Evolutionary conservation across 2,113 vertebrate genomes (phyloP).

Genomic region (Alosa alosa): DNA sequence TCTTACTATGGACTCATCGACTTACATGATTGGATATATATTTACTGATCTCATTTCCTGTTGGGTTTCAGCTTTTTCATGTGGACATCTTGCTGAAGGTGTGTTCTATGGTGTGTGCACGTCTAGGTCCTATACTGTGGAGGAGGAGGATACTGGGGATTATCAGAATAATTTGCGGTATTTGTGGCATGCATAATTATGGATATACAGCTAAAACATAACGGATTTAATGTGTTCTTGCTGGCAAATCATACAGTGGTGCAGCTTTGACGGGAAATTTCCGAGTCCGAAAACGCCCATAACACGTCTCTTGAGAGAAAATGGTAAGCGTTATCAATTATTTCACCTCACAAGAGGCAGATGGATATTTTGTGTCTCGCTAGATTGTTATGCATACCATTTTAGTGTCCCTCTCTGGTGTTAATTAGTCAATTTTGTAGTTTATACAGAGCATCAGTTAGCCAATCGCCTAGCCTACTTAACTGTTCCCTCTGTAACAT

Average conservation of each 20-base stretch:
- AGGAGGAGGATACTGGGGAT: background rate
- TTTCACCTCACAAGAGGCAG: background rate
- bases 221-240: background rate
- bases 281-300: background rate
- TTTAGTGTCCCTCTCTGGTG: background rate
- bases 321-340: conserved; percentile 12
- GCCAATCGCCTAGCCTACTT: background rate
- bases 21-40: background rate
- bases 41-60: conserved; percentile 49
- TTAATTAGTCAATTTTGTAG: background rate
- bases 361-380: background rate
- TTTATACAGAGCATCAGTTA: background rate
- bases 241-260: background rate
- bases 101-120: background rate
- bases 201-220: background rate
- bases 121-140: background rate
- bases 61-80: background rate
- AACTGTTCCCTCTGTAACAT: too few species aligned
- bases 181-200: background rate
- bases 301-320: conserved; percentile 15
- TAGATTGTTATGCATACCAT: background rate
- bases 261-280: background rate
- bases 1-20: background rate
- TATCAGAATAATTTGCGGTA: background rate
- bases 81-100: background rate